phyloP scores from a whole-genome alignment of 2,888 invertebrate genomes.

The Apodemia duryi region DNA sequence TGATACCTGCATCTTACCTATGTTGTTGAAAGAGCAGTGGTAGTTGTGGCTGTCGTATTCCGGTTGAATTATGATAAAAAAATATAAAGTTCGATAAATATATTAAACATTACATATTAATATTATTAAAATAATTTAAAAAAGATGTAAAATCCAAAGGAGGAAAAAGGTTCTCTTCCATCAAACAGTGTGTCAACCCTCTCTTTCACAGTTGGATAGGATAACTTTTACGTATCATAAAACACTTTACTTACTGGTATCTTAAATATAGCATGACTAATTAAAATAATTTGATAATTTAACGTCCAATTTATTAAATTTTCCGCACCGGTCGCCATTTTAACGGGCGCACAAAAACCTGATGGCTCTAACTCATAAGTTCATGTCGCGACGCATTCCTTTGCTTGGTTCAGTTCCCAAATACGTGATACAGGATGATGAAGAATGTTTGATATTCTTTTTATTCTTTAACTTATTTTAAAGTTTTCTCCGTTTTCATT shows the following conservation, averaged over 20 bases:
- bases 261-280: neutral
- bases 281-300: conserved; percentile 15
- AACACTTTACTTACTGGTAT: neutral
- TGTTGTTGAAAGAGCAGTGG: too few species aligned
- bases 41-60: too few species aligned
- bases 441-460: neutral
- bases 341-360: conserved; percentile 47
- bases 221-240: too few species aligned
- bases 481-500: neutral
- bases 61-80: too few species aligned
- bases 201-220: too few species aligned
- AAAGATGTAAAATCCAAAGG: too few species aligned
- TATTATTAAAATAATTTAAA: too few species aligned
- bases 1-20: too few species aligned
- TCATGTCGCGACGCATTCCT: conserved; percentile 63
- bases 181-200: too few species aligned
- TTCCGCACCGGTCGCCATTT: conserved; percentile 39
- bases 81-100: too few species aligned
- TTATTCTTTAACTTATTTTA: neutral
- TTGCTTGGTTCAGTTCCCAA: conserved; percentile 46
- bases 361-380: conserved; percentile 65
- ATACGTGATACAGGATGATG: conserved; percentile 48
- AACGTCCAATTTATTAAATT: conserved; percentile 38
- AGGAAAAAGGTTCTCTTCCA: too few species aligned
- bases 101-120: too few species aligned